phyloP scores from a whole-genome alignment of 2,797 vertebrate genomes.

The Amblyraja radiata region DNA sequence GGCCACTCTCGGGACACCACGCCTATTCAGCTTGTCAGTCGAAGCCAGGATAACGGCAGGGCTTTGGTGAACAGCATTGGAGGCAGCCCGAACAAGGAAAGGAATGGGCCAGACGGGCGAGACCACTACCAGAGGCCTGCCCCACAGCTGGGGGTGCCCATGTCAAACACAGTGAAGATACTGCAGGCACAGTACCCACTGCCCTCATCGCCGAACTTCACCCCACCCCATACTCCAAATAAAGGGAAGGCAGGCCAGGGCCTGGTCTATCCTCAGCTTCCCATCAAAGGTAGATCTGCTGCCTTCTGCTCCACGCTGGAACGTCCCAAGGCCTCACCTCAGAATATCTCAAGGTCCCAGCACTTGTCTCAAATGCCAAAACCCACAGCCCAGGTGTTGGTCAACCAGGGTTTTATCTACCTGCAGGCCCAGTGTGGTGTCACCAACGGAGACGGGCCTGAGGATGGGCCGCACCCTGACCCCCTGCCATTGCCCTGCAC shows the following conservation, averaged over 20 bases:
- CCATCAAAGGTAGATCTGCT: conserved; percentile 52
- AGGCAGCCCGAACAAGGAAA: conserved; percentile 61
- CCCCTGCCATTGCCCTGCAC: conserved; percentile 42
- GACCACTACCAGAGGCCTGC: conserved; percentile 53
- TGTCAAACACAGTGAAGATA: conserved; percentile 43
- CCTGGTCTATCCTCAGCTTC: conserved; percentile 66
- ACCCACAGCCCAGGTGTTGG: conserved; percentile 42
- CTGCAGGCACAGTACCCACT: conserved; percentile 38
- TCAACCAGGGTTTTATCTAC: conserved; percentile 62
- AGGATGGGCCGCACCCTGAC: background rate
- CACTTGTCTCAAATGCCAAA: too few relatives aligned
- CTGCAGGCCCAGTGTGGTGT: conserved; percentile 53
- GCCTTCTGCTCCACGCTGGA: conserved; percentile 45
- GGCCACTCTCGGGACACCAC: conserved; percentile 19
- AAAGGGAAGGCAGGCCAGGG: conserved; percentile 57
- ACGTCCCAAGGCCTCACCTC: conserved; percentile 44
- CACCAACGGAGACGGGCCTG: background rate
- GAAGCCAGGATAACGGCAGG: conserved; percentile 39
- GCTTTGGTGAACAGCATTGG: too few relatives aligned
- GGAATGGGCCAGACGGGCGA: conserved; percentile 78
- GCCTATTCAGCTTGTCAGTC: rapidly evolving
- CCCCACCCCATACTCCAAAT: conserved; percentile 64
- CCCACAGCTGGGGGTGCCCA: conserved; percentile 31
- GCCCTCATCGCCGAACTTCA: conserved; percentile 43
- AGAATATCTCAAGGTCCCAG: background rate